Percentiles rank a stretch among this genome's conserved stretches.
Conservation (phyloP, 2,888 invertebrate genomes). For the Galeopsomyia nigrocyanea region DNA sequence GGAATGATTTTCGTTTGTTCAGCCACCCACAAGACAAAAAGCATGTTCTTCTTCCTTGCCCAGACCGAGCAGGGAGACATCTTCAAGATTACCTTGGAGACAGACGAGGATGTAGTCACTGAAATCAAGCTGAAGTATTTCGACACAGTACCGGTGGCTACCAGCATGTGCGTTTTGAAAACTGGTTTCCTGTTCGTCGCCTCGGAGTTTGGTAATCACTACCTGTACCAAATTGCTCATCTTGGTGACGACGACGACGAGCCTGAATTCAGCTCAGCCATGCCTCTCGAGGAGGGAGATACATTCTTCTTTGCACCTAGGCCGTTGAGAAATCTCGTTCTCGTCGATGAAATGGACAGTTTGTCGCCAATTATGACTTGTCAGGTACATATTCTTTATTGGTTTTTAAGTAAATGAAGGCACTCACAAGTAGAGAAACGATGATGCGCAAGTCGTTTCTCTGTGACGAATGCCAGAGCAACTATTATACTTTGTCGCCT, state of each 20-base stretch:
- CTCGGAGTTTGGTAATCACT: constrained; percentile 99
- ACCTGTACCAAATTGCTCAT: constrained; percentile 98
- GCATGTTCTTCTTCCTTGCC: constrained; percentile 99
- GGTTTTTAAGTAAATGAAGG: constrained; percentile 22
- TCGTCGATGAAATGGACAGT: constrained; percentile 97
- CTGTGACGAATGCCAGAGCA: constrained; percentile 61
- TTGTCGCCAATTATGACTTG: constrained; percentile 90
- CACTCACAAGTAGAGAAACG: constrained; percentile 60
- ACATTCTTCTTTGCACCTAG: constrained; percentile 99
- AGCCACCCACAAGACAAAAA: constrained; percentile 99
- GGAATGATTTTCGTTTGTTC: constrained; percentile 99
- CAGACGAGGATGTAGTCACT: constrained; percentile 97
- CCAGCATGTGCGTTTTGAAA: constrained; percentile 97
- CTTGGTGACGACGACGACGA: constrained; percentile 99
- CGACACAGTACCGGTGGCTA: constrained; percentile 97
- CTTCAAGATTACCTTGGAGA: constrained; percentile 96
- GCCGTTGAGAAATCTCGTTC: constrained; percentile 91
- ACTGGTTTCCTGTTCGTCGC: constrained; percentile 99
- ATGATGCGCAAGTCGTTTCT: constrained; percentile 52
- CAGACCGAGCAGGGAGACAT: constrained; percentile 99
- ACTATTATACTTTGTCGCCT: constrained; percentile 65
- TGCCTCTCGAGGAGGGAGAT: constrained; percentile 98
- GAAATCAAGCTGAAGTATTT: constrained; percentile 99
- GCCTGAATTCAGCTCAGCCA: constrained; percentile 97
- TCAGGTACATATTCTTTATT: constrained; percentile 70